These are phyloP conservation scores for Xestia rhomboidea DNA, from an alignment of 2,888 invertebrate genomes.

Conservation along the genomic window DNA sequence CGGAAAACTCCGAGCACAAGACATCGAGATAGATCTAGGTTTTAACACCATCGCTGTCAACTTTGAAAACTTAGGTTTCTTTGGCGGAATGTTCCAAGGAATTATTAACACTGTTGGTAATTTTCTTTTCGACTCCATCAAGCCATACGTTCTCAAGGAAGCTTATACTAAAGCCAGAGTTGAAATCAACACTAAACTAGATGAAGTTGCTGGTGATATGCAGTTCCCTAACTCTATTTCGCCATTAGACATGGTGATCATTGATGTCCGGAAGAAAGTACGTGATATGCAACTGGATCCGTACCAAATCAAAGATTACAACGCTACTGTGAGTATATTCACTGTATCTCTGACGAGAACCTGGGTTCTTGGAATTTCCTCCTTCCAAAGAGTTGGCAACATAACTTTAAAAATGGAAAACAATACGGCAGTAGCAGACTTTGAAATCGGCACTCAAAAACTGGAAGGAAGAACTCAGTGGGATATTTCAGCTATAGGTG, in stretches of 20 bases:
- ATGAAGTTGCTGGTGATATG: slow-evolving; percentile 92
- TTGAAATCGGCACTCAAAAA: slow-evolving; percentile 95
- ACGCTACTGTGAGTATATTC: slow-evolving; percentile 92
- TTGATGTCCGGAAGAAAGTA: slow-evolving; percentile 93
- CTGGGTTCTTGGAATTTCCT: slow-evolving; percentile 94
- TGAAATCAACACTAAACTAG: slow-evolving; percentile 94
- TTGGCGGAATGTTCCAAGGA: slow-evolving; percentile 93
- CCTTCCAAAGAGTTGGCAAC: slow-evolving; percentile 95
- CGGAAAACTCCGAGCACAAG: slow-evolving; percentile 94
- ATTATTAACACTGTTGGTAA: slow-evolving; percentile 95
- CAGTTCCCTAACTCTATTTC: slow-evolving; percentile 96
- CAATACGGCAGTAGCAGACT: slow-evolving; percentile 92
- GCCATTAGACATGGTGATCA: slow-evolving; percentile 95
- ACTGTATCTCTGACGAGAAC: slow-evolving; percentile 93
- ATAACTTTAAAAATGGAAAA: slow-evolving; percentile 93
- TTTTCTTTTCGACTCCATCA: slow-evolving; percentile 96
- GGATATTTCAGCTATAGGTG: slow-evolving; percentile 93
- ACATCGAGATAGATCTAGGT: slow-evolving; percentile 94
- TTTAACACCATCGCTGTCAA: slow-evolving; percentile 94
- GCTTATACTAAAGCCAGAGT: slow-evolving; percentile 94
- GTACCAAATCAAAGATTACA: slow-evolving; percentile 93
- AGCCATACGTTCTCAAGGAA: slow-evolving; percentile 95
- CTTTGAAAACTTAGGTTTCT: slow-evolving; percentile 95
- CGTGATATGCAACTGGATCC: slow-evolving; percentile 93
- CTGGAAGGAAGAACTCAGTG: slow-evolving; percentile 94